These are phyloP conservation scores for Tarsius wallacei DNA, from an alignment of 2,797 vertebrate genomes.

Conservation along the genomic window DNA sequence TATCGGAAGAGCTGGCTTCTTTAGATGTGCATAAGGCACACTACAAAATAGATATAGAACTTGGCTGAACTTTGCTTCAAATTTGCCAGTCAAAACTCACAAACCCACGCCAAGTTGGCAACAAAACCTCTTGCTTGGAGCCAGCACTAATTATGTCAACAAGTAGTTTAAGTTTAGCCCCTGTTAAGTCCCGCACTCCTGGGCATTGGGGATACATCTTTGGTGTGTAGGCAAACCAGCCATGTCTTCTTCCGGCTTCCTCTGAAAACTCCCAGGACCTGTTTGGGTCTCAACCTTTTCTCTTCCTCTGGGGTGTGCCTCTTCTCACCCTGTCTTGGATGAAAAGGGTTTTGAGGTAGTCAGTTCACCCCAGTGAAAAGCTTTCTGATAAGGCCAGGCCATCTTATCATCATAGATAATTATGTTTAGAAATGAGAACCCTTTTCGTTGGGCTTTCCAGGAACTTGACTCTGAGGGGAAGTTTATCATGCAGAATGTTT, in stretches of 20 bases:
- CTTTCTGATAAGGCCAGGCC: conserved; percentile 89
- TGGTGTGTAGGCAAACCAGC: conserved; percentile 88
- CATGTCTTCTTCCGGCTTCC: conserved; percentile 95
- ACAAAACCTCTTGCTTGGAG: conserved; percentile 81
- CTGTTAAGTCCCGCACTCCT: conserved; percentile 90
- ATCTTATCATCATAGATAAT: conserved; percentile 82
- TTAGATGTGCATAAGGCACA: conserved; percentile 84
- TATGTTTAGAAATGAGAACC: conserved; percentile 74
- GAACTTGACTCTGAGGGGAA: background rate
- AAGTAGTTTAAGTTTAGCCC: conserved; percentile 95
- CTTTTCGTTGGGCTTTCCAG: background rate
- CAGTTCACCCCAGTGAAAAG: conserved; percentile 87
- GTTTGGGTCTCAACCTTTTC: conserved; percentile 94
- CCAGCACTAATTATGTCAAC: conserved; percentile 93
- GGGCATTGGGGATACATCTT: conserved; percentile 75
- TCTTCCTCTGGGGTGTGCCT: conserved; percentile 90
- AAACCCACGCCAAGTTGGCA: conserved; percentile 90
- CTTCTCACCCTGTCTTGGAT: conserved; percentile 91
- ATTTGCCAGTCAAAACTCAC: conserved; percentile 92
- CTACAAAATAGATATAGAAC: conserved; percentile 90
- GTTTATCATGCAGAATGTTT: fast-evolving
- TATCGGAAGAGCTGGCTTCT: conserved; percentile 86
- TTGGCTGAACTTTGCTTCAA: conserved; percentile 91
- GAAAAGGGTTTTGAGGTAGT: conserved; percentile 90
- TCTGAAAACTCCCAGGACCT: conserved; percentile 96